A percentile compares a stretch with the other conserved stretches of the same genome.
Evolutionary conservation across 2,888 invertebrate genomes (phyloP).

Genomic region (Drosophila tanythrix): DNA sequence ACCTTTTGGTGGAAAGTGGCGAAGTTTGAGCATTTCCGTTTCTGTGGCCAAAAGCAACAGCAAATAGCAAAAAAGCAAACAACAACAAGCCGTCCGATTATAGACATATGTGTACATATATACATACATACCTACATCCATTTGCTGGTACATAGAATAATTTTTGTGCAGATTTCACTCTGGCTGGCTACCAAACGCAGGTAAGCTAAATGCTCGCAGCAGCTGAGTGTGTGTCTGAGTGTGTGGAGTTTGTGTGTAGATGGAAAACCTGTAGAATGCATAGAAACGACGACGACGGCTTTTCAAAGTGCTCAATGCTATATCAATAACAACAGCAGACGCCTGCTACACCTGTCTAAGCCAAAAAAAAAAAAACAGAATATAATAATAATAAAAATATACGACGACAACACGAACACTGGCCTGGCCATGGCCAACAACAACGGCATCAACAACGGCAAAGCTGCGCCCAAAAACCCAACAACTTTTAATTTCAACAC

Average conservation of each 20-base stretch:
- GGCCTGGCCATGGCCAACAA: slow-evolving; percentile 62
- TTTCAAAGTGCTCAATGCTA: slow-evolving; percentile 77
- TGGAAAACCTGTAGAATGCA: slow-evolving; percentile 78
- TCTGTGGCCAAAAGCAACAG: slow-evolving; percentile 52
- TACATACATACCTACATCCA: background rate
- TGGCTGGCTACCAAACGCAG: slow-evolving; percentile 27
- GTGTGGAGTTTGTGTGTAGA: slow-evolving; percentile 33
- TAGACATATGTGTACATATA: slow-evolving; percentile 19
- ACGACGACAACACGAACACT: slow-evolving; percentile 45
- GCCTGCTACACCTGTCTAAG: slow-evolving; percentile 68
- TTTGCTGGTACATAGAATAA: slow-evolving; percentile 40
- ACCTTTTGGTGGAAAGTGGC: slow-evolving; percentile 57
- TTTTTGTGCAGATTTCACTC: slow-evolving; percentile 61
- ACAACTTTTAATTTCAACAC: slow-evolving; percentile 82
- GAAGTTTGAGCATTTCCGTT: slow-evolving; percentile 71
- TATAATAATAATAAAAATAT: slow-evolving; percentile 28
- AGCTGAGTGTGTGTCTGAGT: slow-evolving; percentile 8
- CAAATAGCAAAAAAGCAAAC: slow-evolving; percentile 15
- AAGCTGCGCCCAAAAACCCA: slow-evolving; percentile 75
- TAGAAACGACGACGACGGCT: slow-evolving; percentile 63
- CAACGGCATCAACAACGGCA: slow-evolving; percentile 34
- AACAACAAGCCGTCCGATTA: slow-evolving; percentile 29
- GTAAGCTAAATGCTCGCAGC: slow-evolving; percentile 58
- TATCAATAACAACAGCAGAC: slow-evolving; percentile 69
- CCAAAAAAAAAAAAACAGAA: slow-evolving; percentile 40